Base-by-base conservation (phyloP, 2,888 invertebrate species). In the Drosophila neutralis region DNA sequence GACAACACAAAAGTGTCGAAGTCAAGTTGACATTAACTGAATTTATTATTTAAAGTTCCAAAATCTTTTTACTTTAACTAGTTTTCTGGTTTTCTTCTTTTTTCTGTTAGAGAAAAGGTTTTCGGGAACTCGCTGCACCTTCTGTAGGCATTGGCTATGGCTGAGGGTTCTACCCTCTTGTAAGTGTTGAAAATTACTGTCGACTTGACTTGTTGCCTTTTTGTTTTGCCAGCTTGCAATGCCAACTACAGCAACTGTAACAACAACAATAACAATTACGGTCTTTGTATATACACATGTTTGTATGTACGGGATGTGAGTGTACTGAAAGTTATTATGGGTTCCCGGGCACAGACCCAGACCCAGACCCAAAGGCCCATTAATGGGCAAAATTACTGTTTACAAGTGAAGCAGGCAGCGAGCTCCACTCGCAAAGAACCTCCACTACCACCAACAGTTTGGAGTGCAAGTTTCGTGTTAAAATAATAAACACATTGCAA, bases 141-240 rank as follows among this genome's bases (percentile, higher is more conserved):
- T 67, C 45, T 35, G 59, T 29, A 60, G 72, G 68, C 71, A 82
- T 73, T 79, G 40, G 59, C 42, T 35, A 35, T 51, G 54, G 48
- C 68, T 45, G 57, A 53, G 65, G 58, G 53, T 42, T 29, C 74
- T 75, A 80, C 84, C 71, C 84, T 78, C 75, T 74, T 71, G 87
- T 80, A 87, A 87, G 87, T 87, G 87, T 87, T 87, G 87, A 90
- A 87, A 87, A 87, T 87, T 88, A 87, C 90, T 90, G 87, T 83
- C 82, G 90, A 83, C 89, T 87, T 90, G 87, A 90, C 89, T 87
- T 87, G 90, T 90, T 88, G 83, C 87, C 87, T 83, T 90, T 89
- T 85, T 88, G 79, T 90, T 87, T 85, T 78, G 67, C 73, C 73
- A 59, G 60, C 69, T 66, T 62, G 61, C 80, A 66, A 75, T 63